A percentile compares a stretch with the other conserved stretches of the same genome.
phyloP scores from a whole-genome alignment of 1,140 invertebrate genomes.

The Drosophila tsacasi region DNA sequence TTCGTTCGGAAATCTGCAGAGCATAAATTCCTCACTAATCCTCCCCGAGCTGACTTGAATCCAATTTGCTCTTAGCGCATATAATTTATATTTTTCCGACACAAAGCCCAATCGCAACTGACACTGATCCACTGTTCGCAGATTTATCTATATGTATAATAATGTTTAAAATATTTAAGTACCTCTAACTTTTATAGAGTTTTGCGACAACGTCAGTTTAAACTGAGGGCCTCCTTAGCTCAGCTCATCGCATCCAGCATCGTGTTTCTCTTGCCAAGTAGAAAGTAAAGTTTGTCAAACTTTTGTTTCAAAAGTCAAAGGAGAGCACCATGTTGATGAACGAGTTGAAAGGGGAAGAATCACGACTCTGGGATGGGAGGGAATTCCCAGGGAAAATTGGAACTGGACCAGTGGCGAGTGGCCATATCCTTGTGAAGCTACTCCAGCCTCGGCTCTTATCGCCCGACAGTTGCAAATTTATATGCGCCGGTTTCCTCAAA shows the following conservation, averaged over 20 bases:
- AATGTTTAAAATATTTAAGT: conserved; percentile 65
- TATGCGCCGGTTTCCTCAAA: conserved; percentile 50
- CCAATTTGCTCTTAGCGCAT: not conserved
- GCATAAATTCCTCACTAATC: conserved; percentile 11
- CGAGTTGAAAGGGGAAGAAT: conserved; percentile 60
- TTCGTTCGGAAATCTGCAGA: conserved; percentile 2
- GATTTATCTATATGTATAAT: conserved; percentile 37
- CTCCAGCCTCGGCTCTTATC: conserved; percentile 34
- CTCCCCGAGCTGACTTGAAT: not conserved
- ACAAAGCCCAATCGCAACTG: conserved; percentile 19
- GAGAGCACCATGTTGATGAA: conserved; percentile 74
- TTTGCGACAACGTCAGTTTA: conserved; percentile 30
- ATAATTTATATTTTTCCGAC: conserved; percentile 18
- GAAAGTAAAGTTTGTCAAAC: conserved; percentile 76
- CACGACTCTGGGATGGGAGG: conserved; percentile 3
- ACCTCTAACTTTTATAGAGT: conserved; percentile 53
- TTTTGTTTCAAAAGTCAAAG: conserved; percentile 82
- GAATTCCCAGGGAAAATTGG: not conserved
- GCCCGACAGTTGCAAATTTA: conserved; percentile 59
- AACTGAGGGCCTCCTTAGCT: not conserved
- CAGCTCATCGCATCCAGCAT: conserved; percentile 4
- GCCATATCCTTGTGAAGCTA: conserved; percentile 3
- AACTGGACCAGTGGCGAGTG: conserved; percentile 30
- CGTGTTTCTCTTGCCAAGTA: conserved; percentile 34
- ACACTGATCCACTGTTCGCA: conserved; percentile 41